These are phyloP conservation scores for Pagrus major DNA, from an alignment of 2,113 vertebrate genomes.

Conservation along the genomic window DNA sequence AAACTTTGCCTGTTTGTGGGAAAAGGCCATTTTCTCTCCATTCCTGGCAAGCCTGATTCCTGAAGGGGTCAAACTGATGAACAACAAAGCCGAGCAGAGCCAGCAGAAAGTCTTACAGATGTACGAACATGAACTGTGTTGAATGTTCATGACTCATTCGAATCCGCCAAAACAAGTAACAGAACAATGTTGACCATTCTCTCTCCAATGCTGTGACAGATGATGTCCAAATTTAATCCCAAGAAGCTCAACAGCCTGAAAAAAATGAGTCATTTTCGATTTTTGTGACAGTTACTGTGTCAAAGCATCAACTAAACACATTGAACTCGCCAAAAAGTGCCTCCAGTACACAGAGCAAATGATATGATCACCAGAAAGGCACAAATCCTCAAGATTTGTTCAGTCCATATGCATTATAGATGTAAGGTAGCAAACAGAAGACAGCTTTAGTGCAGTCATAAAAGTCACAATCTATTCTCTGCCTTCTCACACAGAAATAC, in stretches of 20 bases:
- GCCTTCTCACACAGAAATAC: slow-evolving; percentile 8
- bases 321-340: background rate
- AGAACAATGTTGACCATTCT: slow-evolving; percentile 31
- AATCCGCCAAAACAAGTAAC: slow-evolving; percentile 33
- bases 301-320: background rate
- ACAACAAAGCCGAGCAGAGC: background rate
- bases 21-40: slow-evolving; percentile 39
- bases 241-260: background rate
- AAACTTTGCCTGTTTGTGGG: slow-evolving; percentile 30
- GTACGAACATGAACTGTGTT: slow-evolving; percentile 18
- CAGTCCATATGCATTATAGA: slow-evolving; percentile 4
- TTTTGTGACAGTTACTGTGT: slow-evolving; percentile 17
- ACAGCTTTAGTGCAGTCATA: slow-evolving; percentile 31
- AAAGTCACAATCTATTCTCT: slow-evolving; percentile 28
- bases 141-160: slow-evolving; percentile 47
- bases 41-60: slow-evolving; percentile 50
- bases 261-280: slow-evolving; percentile 18
- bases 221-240: slow-evolving; percentile 21
- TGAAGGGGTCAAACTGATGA: slow-evolving; percentile 31
- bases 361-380: background rate
- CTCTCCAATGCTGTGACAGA: slow-evolving; percentile 27
- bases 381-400: background rate
- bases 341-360: background rate
- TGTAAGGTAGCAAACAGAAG: slow-evolving; percentile 23
- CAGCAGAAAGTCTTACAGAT: slow-evolving; percentile 32